phyloP scores from a whole-genome alignment of 2,113 vertebrate genomes.

The Nothocercus julius region DNA sequence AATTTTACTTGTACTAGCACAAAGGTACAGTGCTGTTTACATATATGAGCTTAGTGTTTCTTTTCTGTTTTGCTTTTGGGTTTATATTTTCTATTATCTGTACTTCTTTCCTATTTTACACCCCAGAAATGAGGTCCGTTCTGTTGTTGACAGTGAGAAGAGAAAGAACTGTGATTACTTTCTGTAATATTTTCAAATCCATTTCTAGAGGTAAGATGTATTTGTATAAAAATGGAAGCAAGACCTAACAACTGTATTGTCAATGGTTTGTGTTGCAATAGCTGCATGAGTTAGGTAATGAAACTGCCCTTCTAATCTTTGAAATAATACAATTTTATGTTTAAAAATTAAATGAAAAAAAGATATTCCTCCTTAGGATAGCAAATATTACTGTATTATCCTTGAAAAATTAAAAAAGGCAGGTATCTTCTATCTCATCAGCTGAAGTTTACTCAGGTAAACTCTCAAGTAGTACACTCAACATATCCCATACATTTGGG shows the following conservation, averaged over 20 bases:
- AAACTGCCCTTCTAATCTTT: conserved; percentile 22
- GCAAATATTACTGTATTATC: neutral
- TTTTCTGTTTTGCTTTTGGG: neutral
- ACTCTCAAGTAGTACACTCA: neutral
- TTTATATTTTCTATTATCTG: neutral
- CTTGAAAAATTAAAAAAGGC: neutral
- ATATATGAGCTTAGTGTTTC: neutral
- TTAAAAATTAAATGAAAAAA: conserved; percentile 4
- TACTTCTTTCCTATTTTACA: neutral
- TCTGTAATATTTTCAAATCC: conserved; percentile 46
- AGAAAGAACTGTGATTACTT: conserved; percentile 44
- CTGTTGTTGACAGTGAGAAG: neutral
- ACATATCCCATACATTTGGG: no score
- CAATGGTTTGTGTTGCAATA: conserved; percentile 39
- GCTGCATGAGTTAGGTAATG: neutral
- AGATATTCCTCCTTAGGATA: neutral
- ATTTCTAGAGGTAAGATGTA: conserved; percentile 58
- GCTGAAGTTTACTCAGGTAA: neutral
- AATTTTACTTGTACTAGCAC: neutral
- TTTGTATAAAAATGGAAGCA: conserved; percentile 75
- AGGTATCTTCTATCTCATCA: neutral
- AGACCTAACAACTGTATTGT: conserved; percentile 39
- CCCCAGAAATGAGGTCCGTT: neutral
- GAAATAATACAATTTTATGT: conserved; percentile 4
- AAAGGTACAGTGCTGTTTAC: neutral